These are phyloP conservation scores for Trematomus bernacchii DNA, from an alignment of 2,797 vertebrate genomes.

Conservation along the genomic window DNA sequence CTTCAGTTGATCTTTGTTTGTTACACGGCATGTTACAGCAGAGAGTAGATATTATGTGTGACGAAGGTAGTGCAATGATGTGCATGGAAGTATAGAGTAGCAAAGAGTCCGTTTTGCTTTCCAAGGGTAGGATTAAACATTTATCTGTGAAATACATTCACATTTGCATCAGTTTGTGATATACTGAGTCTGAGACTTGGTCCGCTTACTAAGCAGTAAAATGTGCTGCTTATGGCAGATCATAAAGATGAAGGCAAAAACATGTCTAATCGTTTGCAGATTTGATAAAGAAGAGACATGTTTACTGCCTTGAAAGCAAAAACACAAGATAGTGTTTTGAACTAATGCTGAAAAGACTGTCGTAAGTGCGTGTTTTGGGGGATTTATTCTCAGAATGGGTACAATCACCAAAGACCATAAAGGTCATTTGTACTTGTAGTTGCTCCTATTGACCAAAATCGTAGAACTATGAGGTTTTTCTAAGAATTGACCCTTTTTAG, in stretches of 20 bases:
- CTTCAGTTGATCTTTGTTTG: not conserved
- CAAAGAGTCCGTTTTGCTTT: constrained; percentile 9
- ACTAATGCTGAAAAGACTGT: not conserved
- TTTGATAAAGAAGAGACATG: constrained; percentile 16
- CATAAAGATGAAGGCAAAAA: constrained; percentile 14
- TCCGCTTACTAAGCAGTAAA: constrained; percentile 2
- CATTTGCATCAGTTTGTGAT: constrained; percentile 33
- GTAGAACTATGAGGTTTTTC: no score
- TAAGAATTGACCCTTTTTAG: no score
- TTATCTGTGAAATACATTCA: constrained; percentile 20
- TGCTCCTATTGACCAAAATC: no score
- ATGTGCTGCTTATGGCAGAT: constrained; percentile 23
- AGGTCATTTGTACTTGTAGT: no score
- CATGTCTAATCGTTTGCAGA: constrained; percentile 28
- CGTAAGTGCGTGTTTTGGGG: constrained; percentile 8
- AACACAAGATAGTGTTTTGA: constrained; percentile 8
- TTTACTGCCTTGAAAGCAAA: constrained; percentile 7
- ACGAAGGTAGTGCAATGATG: not conserved
- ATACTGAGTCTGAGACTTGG: constrained; percentile 11
- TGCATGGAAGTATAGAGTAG: not conserved
- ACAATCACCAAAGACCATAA: not conserved
- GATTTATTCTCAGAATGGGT: not conserved
- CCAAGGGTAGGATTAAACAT: not conserved
- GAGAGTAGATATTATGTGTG: not conserved
- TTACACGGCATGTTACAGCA: constrained; percentile 9